Evolutionary conservation across 1,140 invertebrate species (phyloP).

Genomic region (Diorhabda carinulata): DNA sequence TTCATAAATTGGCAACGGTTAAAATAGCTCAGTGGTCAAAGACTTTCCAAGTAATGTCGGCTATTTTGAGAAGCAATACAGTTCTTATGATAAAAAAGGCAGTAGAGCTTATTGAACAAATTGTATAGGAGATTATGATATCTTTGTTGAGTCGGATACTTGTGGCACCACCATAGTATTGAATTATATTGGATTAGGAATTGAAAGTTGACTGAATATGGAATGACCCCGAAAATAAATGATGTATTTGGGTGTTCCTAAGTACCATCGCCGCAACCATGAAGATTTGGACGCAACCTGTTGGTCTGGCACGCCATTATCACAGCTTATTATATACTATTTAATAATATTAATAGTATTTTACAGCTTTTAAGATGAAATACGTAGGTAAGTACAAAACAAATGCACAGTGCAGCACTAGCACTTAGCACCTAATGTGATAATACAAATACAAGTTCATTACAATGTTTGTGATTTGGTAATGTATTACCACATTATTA

Average conservation of each 20-base stretch:
- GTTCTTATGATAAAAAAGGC: no score
- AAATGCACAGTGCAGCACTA: conserved; percentile 27
- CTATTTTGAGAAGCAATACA: no score
- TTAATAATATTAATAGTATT: conserved; percentile 32
- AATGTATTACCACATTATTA: neutral
- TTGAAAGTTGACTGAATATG: neutral
- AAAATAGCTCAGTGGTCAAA: no score
- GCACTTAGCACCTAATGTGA: conserved; percentile 15
- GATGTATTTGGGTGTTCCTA: neutral
- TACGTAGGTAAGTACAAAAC: conserved; percentile 36
- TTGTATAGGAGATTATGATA: no score
- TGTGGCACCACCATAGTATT: no score
- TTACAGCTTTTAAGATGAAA: conserved; percentile 32
- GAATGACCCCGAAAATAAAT: neutral
- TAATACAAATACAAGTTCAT: neutral
- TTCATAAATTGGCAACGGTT: no score
- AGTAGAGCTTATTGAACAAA: no score
- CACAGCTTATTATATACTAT: conserved; percentile 41
- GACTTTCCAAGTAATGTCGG: no score
- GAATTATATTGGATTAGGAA: neutral
- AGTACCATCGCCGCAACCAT: conserved; percentile 15
- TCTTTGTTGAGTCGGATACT: no score
- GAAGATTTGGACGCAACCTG: conserved; percentile 20
- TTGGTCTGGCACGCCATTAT: conserved; percentile 34
- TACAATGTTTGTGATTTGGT: neutral